Percentiles rank a stretch among this genome's conserved stretches.
Evolutionary conservation across 2,797 vertebrate genomes (phyloP).

Genomic region (Huso huso): DNA sequence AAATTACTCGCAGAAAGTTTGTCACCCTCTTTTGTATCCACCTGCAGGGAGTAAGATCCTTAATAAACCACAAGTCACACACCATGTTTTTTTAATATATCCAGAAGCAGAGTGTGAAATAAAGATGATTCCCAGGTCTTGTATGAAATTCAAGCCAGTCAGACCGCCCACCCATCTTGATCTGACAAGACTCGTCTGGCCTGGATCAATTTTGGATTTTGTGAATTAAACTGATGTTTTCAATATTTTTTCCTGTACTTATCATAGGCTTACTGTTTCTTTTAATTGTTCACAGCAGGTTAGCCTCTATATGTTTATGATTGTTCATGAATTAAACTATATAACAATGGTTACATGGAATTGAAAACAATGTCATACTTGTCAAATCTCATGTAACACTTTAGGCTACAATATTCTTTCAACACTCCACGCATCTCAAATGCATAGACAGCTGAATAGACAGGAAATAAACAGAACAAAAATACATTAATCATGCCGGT

Average conservation of each 20-base stretch:
- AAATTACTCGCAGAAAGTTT: no score
- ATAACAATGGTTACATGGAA: no score
- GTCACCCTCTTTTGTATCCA: no score
- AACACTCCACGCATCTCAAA: no score
- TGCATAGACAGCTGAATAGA: no score
- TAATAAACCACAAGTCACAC: no score
- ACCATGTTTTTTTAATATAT: constrained; percentile 21
- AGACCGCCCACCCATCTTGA: constrained; percentile 63
- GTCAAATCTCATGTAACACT: no score
- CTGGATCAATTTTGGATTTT: constrained; percentile 53
- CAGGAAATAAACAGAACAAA: no score
- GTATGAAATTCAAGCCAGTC: constrained; percentile 18
- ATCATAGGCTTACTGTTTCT: constrained; percentile 47
- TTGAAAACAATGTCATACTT: no score
- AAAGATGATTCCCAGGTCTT: constrained; percentile 42
- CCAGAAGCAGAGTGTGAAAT: constrained; percentile 29
- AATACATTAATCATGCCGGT: no score
- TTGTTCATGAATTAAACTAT: constrained; percentile 35
- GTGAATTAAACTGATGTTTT: constrained; percentile 54
- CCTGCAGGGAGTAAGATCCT: no score
- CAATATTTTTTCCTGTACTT: constrained; percentile 21
- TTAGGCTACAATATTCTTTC: no score
- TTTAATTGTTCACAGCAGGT: constrained; percentile 57
- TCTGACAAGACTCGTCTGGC: constrained; percentile 59
- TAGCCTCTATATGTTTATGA: constrained; percentile 58